These are phyloP conservation scores for Agelas oroides DNA, from an alignment of 37 sponge, comb jelly and placozoan genomes.

Conservation along the genomic window DNA sequence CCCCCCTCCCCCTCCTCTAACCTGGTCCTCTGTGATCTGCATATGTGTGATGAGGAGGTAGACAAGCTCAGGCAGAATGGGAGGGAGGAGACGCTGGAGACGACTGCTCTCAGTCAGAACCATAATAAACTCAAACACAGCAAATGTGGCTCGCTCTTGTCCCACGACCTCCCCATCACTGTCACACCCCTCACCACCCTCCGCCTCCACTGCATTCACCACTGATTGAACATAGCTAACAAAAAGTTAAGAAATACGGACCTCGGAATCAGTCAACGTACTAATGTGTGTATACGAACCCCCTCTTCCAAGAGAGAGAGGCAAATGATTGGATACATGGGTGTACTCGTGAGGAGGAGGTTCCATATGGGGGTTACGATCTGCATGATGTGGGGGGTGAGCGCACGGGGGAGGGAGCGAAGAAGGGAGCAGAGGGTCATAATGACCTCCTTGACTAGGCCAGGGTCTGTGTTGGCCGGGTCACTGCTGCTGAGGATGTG, in stretches of 20 bases:
- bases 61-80: conserved; percentile 63
- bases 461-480: conserved; percentile 40
- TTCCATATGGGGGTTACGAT: conserved; percentile 70
- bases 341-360: conserved; percentile 39
- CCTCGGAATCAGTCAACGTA: background rate
- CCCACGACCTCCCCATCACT: conserved; percentile 69
- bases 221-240: conserved; percentile 44
- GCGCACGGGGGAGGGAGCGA: conserved; percentile 45
- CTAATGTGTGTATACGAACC: no score
- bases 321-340: conserved; percentile 42
- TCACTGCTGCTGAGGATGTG: conserved; percentile 28
- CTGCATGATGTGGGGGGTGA: conserved; percentile 43
- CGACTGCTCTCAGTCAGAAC: conserved; percentile 36
- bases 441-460: conserved; percentile 67
- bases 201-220: conserved; percentile 33
- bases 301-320: no score
- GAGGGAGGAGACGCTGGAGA: conserved; percentile 47
- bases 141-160: conserved; percentile 50
- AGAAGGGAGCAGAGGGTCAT: conserved; percentile 54
- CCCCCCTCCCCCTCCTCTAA: background rate
- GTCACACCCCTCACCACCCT: conserved; percentile 36
- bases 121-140: conserved; percentile 73
- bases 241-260: no score
- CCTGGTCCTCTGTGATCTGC: conserved; percentile 75
- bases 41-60: conserved; percentile 67